Conservation (phyloP, 92 coral and sea anemone species). For the Ricordea florida region DNA sequence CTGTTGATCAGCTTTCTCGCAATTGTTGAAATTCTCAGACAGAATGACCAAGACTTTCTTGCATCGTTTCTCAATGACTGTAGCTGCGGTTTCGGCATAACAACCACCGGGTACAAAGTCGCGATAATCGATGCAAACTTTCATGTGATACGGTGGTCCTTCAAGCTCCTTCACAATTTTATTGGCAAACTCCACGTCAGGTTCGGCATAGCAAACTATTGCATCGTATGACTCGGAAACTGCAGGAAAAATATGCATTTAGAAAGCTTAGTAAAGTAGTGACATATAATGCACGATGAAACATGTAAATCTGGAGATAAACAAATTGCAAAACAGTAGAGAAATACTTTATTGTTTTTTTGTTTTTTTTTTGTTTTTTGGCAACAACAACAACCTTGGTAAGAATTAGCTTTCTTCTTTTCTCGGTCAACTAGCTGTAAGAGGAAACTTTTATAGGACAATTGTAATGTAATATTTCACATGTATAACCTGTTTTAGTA, state of each 20-base stretch:
- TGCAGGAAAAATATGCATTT: neutral
- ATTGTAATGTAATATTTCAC: no score
- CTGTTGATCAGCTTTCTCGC: constrained; percentile 77
- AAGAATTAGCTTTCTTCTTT: no score
- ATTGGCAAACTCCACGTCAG: constrained; percentile 68
- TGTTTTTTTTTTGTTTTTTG: no score
- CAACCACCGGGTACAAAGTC: constrained; percentile 76
- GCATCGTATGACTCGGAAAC: constrained; percentile 74
- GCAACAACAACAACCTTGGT: no score
- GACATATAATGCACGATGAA: no score
- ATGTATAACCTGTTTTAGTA: no score
- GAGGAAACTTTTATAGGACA: no score
- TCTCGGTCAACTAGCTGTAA: no score
- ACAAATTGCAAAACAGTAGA: no score
- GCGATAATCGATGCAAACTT: constrained; percentile 70
- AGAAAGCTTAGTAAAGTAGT: no score
- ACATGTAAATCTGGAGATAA: no score
- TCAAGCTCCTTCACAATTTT: constrained; percentile 64
- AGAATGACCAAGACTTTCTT: constrained; percentile 68
- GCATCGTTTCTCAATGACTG: constrained; percentile 77
- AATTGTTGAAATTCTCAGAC: constrained; percentile 64
- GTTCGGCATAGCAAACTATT: constrained; percentile 74
- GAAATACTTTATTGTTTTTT: no score
- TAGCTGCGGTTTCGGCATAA: constrained; percentile 46
- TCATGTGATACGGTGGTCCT: constrained; percentile 59